Base-by-base conservation (phyloP, 2,113 vertebrate genomes). In the Struthidea cinerea region DNA sequence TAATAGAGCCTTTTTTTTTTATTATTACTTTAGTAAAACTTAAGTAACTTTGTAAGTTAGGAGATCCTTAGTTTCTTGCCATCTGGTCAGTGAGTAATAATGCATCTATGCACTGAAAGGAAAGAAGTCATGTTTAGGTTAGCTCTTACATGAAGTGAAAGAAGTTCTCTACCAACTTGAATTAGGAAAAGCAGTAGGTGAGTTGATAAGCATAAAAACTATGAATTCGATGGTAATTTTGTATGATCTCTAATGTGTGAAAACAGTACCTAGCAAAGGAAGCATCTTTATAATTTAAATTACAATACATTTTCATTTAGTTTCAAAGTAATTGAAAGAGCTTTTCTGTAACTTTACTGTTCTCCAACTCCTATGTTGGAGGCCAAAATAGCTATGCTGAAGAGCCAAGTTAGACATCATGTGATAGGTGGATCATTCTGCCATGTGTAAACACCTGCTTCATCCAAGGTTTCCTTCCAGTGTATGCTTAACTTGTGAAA, bases 311-410 rank as follows among this genome's bases (percentile, higher is more conserved):
- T 64, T 76, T 69, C 11, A 21, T 47, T 22, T 41, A 21, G 9
- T 57, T 79, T 61, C 14, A 77, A 60, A 77, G 47, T 24, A 68
- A 56, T 60, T 74, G 20, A 26, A 78, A 27, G 35, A 47, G 2
- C 13, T 60, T 73, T 63, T 42, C 12, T 73, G 6, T 77, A 77
- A 52, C 23, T 55, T 81, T 19, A 26, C 44, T 76, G 13, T 70
- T 67, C 35, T 73, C 63, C 73, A 9, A 0, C 41, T 60, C 4
- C 41, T n/a, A 3, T 1, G 0, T 8, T 59, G 22, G 26, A 80
- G 23, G 8, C 13, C 5, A 8, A 28, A 85, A 71, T 52, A 56
- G 24, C 20, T 56, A 1, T 32, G 13, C 10, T 53, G n/a, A 57
- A 59, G 42, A n/a, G 17, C 35, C 35, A 71, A 9, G 46, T 79